Evolutionary conservation across 2,113 vertebrate genomes (phyloP), one percentile per base, ranked within the genome.

Genomic region (Sinocyclocheilus anophthalmus): DNA sequence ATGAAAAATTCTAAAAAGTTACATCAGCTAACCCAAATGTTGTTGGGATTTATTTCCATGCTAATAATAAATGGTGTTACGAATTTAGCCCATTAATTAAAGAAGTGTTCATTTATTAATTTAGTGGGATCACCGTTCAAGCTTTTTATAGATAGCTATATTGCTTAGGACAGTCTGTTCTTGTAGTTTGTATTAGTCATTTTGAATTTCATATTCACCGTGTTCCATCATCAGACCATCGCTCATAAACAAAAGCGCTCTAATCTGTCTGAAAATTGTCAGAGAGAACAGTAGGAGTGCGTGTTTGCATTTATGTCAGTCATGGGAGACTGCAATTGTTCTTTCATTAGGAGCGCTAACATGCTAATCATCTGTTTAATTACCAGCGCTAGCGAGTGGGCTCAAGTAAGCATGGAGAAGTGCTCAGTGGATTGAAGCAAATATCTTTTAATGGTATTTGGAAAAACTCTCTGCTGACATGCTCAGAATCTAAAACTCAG

Each of bases 351-450:
- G 86, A 76, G 92, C 92, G 81, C 89, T 89, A 89, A 84, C 88
- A 87, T 85, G 88, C 91, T 93, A 92, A 93, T 93, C 91, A 92
- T 89, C 90, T 91, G 87, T 85, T 92, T 94, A 93, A 94, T 93
- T 93, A 93, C 92, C 87, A 93, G 90, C 20, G 61, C 90, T 89
- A 90, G 90, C 82, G 83, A 90, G 88, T 85, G 84, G 72, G 91
- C 85, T 79, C 81, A 78, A 84, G 39, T 76, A 70, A 78, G 73
- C 61, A 22, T 20, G 53, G 79, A n/a, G 65, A 83, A 90, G 87
- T 72, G 84, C 89, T 89, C 88, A 85, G 84, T 16, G 88, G 87
- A 92, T 88, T 93, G 91, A 93, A 90, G 83, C 57, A 76, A 81
- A 86, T 82, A 87, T 92, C 87, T 86, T 84, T 83, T 91, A 88